Conservation (phyloP, 1,140 invertebrate genomes). For the Penaeus indicus region DNA sequence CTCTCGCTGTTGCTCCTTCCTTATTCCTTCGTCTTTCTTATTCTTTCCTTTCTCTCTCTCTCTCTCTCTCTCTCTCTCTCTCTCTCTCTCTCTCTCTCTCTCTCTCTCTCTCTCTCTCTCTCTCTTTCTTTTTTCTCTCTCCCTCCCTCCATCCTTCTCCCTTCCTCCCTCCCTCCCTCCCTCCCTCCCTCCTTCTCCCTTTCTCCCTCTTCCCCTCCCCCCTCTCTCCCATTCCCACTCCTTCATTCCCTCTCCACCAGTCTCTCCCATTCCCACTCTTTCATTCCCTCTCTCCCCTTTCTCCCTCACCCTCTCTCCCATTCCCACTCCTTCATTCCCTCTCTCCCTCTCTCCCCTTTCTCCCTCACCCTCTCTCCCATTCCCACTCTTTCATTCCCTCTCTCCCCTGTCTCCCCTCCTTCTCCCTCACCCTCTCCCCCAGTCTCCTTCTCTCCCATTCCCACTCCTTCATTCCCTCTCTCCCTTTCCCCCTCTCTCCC, state of each 20-base stretch:
- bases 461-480: no score
- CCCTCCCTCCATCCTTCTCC: background rate
- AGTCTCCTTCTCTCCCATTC: background rate
- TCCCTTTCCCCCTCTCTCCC: no score
- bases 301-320: no score
- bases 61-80: no score
- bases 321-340: background rate
- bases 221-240: background rate
- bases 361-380: conserved; percentile 2
- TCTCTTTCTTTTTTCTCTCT: background rate
- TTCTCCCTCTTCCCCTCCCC: background rate
- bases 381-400: background rate
- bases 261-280: background rate
- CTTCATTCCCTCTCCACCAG: background rate
- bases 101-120: background rate
- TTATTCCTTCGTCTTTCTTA: no score
- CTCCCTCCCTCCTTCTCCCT: background rate
- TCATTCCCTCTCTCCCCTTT: background rate
- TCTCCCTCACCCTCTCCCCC: background rate
- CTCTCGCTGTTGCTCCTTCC: no score
- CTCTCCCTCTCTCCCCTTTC: background rate
- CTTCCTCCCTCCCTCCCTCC: background rate
- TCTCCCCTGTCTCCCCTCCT: background rate
- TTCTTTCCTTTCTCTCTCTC: no score
- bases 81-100: no score